phyloP scores from a whole-genome alignment of 2,888 invertebrate species.

The Ichneumoninae sp. region DNA sequence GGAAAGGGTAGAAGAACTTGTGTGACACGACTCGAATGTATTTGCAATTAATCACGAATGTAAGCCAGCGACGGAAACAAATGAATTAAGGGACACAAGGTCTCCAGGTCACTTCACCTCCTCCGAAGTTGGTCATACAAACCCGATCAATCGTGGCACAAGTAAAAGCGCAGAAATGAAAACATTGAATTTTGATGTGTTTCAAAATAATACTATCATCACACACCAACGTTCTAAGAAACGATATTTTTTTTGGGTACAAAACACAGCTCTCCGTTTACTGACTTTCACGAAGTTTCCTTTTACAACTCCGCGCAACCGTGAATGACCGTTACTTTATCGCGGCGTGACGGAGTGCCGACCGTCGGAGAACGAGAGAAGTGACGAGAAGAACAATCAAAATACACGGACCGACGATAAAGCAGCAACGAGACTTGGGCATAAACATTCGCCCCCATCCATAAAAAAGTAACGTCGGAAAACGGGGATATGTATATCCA shows the following conservation, averaged over 20 bases:
- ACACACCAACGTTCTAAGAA: not conserved
- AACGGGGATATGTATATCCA: not conserved
- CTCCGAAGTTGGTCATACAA: no score
- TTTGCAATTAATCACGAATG: not conserved
- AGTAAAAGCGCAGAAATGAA: not conserved
- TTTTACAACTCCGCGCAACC: not conserved
- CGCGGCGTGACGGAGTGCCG: not conserved
- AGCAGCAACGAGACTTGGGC: not conserved
- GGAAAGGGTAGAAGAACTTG: not conserved
- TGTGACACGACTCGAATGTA: not conserved
- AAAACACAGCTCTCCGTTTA: not conserved
- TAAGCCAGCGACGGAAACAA: not conserved
- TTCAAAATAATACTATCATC: not conserved
- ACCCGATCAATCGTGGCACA: no score
- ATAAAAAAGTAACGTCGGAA: constrained; percentile 57
- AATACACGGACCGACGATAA: not conserved
- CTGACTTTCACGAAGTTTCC: not conserved
- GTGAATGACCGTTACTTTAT: not conserved
- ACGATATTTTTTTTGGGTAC: not conserved
- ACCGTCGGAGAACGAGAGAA: not conserved
- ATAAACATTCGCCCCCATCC: constrained; percentile 43
- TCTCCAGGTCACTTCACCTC: no score
- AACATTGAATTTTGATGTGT: no score
- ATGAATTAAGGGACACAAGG: no score
- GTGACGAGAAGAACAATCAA: constrained; percentile 13